Percentiles rank a stretch among this genome's conserved stretches.
These are phyloP conservation scores for Puma concolor DNA, from an alignment of 2,113 vertebrate genomes.

Conservation along the genomic window DNA sequence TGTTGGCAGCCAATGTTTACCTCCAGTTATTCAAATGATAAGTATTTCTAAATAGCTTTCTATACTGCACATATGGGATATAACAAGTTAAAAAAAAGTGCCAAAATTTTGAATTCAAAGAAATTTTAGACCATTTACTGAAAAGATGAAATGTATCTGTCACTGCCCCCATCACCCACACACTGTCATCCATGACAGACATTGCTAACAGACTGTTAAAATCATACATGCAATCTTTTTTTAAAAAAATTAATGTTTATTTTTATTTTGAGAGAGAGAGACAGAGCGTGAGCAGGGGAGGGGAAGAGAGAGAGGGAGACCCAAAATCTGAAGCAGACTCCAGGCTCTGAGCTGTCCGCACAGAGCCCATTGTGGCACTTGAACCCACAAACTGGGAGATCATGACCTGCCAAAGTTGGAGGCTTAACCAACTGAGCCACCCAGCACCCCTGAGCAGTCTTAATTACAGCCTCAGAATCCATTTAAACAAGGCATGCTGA, in stretches of 20 bases:
- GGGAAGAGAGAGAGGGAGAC: too few relatives aligned
- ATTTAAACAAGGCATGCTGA: background rate
- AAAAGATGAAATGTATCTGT: background rate
- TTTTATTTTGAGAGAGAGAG: too few relatives aligned
- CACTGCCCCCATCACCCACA: background rate
- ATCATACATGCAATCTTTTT: background rate
- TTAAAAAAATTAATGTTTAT: too few relatives aligned
- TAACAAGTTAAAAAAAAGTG: background rate
- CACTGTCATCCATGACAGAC: background rate
- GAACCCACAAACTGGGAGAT: too few relatives aligned
- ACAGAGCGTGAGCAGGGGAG: too few relatives aligned
- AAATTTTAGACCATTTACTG: background rate
- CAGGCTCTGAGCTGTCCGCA: too few relatives aligned
- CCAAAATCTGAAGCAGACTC: too few relatives aligned
- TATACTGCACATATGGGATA: background rate
- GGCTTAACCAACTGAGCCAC: too few relatives aligned
- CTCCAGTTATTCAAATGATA: background rate
- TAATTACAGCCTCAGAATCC: background rate
- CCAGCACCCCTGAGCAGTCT: background rate
- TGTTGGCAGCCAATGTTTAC: conserved; percentile 6
- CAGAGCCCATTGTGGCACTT: too few relatives aligned
- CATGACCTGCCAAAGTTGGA: too few relatives aligned
- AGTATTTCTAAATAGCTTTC: background rate
- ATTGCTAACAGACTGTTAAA: background rate
- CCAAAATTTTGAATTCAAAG: background rate